Evolutionary conservation across 2,113 vertebrate species (phyloP), one percentile per base, ranked within the genome.

Genomic region (Sinocyclocheilus rhinocerous): DNA sequence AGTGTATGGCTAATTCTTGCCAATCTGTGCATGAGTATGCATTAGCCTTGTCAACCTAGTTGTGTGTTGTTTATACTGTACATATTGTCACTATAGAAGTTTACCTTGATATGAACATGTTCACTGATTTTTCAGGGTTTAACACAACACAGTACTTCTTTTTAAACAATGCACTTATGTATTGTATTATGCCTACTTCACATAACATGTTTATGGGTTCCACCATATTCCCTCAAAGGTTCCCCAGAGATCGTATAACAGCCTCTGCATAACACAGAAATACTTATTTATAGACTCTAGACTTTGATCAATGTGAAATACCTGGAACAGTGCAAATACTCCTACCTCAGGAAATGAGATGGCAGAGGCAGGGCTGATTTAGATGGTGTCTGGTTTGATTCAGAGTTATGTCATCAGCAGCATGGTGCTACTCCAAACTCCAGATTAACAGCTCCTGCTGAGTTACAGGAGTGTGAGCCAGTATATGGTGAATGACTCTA

Each of bases 361-460:
- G 9, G 79, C 45, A 63, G 24, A 70, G 87, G 70, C 20, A 70
- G 22, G 12, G 26, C 36, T 61, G 52, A 72, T 78, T 42, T 20
- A 70, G 76, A 29, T 7, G 83, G 6, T 73, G 87, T 85, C 84
- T 85, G 87, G 84, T 85, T 85, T 83, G 84, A 88, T 85, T 88
- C 73, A 78, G 84, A 48, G 48, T 20, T 26, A 39, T 83, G 83
- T 81, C 72, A 76, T 63, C 70, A 57, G 22, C 69, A 76, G 48
- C 48, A 50, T 70, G 84, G 81, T 83, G 76, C 80, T 85, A 39
- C 36, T 77, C 39, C 81, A 55, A 76, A 83, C 63, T 75, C 36
- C 42, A 65, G 45, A 81, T 81, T 65, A 81, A 65, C 61, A 67
- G 61, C 80, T 22, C 10, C 22, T 50, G 16, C 29, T 52, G 42